Evolutionary conservation across 2,113 vertebrate genomes (phyloP), one percentile per base, ranked within the genome.

Genomic region (Coreoperca whiteheadi): DNA sequence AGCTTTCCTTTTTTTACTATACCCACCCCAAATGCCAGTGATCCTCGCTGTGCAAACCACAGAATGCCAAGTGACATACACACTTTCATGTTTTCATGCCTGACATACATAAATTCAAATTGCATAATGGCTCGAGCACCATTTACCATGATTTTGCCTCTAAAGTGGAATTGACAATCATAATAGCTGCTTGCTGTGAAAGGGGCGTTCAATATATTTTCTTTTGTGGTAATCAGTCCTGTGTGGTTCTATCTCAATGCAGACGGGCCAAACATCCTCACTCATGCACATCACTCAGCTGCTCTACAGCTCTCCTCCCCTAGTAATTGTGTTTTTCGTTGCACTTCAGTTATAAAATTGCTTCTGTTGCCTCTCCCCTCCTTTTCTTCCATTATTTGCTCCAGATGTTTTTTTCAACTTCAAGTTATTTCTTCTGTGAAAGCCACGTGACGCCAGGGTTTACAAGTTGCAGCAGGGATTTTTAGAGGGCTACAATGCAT

Each of bases 361-460:
- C 86, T 81, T 84, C 83, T 84, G 72, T 74, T 83, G 69, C 76
- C 69, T 79, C 75, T 71, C 73, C 43, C 46, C 72, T 71, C 64
- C 50, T 74, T 61, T 69, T 84, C 63, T 61, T 32, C 81, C 82
- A 67, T 79, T 70, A 86, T 83, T 83, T 64, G 59, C 69, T 79
- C 83, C 87, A 88, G 82, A 89, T 93, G 87, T 93, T 93, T 46
- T 88, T 77, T 88, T 88, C 83, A 85, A 88, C 63, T 74, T 84
- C 81, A 77, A 61, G 68, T 65, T 61, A 80, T 91, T 86, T 88
- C 73, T 54, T 30, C 68, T 23, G 34, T 57, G 46, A 84, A 75
- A 80, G 75, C 56, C 30, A 43, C 30, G 59, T 65, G 59, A 79
- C 84, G 78, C 20, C 37, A 23, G 74, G 80, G 73, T 84, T 79